Percentiles rank a stretch among this genome's conserved stretches.
These are phyloP conservation scores for Thymelicus lineola DNA, from an alignment of 2,888 invertebrate species.

Conservation along the genomic window DNA sequence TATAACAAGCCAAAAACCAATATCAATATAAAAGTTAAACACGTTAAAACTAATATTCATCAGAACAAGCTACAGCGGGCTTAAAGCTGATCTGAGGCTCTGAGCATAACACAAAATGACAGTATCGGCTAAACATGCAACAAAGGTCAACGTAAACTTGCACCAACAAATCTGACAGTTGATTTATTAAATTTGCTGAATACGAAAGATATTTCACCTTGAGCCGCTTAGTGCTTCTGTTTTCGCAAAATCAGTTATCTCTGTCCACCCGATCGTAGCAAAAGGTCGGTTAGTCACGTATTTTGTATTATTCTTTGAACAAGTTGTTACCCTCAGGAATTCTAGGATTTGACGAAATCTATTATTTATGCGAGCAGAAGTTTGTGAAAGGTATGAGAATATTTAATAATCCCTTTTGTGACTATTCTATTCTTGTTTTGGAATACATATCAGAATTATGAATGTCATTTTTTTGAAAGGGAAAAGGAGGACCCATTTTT, in stretches of 20 bases:
- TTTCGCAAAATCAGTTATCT: conserved; percentile 3
- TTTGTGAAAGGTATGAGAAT: conserved; percentile 4
- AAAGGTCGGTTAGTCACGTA: conserved; percentile 5
- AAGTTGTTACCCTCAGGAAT: conserved; percentile 9
- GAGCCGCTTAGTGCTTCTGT: conserved; percentile 14
- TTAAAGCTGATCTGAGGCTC: not conserved
- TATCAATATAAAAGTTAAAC: too few relatives aligned
- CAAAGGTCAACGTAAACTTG: not conserved
- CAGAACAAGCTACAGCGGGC: not conserved
- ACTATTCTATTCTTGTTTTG: not conserved
- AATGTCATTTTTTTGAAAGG: too few relatives aligned
- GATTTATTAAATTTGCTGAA: conserved; percentile 24
- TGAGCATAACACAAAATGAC: conserved; percentile 1
- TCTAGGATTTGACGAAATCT: conserved; percentile 9
- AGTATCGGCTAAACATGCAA: conserved; percentile 1
- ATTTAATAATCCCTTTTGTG: not conserved
- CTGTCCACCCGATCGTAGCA: not conserved
- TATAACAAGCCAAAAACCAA: too few relatives aligned
- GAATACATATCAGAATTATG: not conserved
- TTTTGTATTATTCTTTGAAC: conserved; percentile 3
- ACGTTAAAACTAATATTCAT: not conserved
- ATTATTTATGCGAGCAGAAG: not conserved
- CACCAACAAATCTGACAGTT: conserved; percentile 24
- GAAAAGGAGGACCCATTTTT: too few relatives aligned
- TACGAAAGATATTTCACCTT: conserved; percentile 6